A percentile compares a stretch with the other conserved stretches of the same genome.
Conservation (phyloP, 2,113 vertebrate species). For the Gavia stellata region DNA sequence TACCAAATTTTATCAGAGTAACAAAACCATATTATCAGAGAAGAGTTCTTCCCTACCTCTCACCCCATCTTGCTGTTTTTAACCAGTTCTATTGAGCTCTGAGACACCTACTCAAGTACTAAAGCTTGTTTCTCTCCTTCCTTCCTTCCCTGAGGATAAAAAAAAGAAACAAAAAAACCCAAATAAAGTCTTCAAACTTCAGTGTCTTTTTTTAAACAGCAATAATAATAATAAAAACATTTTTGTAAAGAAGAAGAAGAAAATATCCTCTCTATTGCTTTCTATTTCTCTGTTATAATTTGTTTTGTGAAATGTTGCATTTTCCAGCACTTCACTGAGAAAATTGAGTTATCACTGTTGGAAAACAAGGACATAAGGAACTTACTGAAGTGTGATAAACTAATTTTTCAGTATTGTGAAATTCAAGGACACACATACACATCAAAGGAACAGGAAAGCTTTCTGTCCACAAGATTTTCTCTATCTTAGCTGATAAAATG, state of each 20-base stretch:
- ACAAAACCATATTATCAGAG: not conserved
- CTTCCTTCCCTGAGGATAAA: not conserved
- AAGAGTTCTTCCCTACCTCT: not conserved
- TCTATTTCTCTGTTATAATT: not conserved
- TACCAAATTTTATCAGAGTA: not conserved
- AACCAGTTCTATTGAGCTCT: not conserved
- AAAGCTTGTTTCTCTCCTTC: not conserved
- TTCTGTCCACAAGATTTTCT: not conserved
- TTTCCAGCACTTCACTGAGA: conserved; percentile 10
- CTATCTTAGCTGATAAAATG: not conserved
- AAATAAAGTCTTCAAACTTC: not conserved
- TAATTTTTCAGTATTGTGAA: conserved; percentile 36
- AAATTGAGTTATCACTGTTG: conserved; percentile 45
- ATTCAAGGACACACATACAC: conserved; percentile 5
- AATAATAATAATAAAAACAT: not conserved
- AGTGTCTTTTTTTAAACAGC: not conserved
- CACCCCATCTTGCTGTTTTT: not conserved
- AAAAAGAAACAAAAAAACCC: not conserved
- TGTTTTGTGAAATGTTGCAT: conserved; percentile 25
- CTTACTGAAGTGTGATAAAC: conserved; percentile 37
- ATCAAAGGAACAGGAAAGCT: not conserved
- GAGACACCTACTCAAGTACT: not conserved
- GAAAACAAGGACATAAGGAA: conserved; percentile 50
- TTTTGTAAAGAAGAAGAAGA: not conserved
- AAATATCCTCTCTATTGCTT: not conserved